Conservation (phyloP, 2,888 invertebrate species). For the Pemphredon lugubris region DNA sequence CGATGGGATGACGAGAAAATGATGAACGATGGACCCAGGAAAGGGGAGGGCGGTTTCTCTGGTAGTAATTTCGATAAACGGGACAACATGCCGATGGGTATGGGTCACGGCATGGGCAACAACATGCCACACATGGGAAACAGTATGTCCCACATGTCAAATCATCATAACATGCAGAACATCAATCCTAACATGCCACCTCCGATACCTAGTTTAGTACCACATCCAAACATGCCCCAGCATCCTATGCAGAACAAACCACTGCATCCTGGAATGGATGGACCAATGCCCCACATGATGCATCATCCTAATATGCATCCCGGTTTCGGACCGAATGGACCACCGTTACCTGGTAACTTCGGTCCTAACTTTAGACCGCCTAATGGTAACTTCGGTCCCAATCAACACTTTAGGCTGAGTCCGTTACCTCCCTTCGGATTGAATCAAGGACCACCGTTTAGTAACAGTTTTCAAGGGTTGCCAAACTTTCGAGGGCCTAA, state of each 20-base stretch:
- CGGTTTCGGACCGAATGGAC: constrained; percentile 75
- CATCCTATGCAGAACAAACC: constrained; percentile 66
- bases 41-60: constrained; percentile 60
- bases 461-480: constrained; percentile 71
- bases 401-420: constrained; percentile 73
- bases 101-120: constrained; percentile 61
- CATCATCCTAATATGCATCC: constrained; percentile 74
- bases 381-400: constrained; percentile 75
- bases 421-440: constrained; percentile 73
- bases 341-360: constrained; percentile 67
- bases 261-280: constrained; percentile 67
- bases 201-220: constrained; percentile 65
- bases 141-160: constrained; percentile 62
- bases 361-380: constrained; percentile 72
- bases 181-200: constrained; percentile 75
- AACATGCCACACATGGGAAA: constrained; percentile 59
- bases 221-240: constrained; percentile 70
- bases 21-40: constrained; percentile 56
- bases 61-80: constrained; percentile 71
- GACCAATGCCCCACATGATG: constrained; percentile 73
- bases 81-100: constrained; percentile 64
- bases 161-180: constrained; percentile 76
- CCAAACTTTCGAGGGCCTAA: constrained; percentile 75
- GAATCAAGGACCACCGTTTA: constrained; percentile 69
- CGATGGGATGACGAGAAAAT: constrained; percentile 74